Conservation (phyloP, 2,888 invertebrate species). For the Nipponacmea schrenckii region DNA sequence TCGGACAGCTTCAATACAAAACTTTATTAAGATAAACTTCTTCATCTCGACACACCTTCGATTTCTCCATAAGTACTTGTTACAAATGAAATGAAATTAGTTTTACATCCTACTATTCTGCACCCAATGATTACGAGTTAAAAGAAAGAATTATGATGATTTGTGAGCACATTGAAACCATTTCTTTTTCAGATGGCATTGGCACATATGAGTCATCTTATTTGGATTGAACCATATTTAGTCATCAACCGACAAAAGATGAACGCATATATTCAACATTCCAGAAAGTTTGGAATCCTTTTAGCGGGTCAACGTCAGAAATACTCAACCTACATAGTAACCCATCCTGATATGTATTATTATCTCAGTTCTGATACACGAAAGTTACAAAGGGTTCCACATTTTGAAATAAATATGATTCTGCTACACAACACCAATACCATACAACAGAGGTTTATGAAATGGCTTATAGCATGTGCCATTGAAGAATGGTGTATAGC, state of each 20-base stretch:
- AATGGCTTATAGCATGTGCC: constrained; percentile 62
- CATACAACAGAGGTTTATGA: constrained; percentile 52
- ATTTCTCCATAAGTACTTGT: no score
- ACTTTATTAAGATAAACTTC: no score
- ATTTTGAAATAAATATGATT: constrained; percentile 52
- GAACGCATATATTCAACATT: constrained; percentile 48
- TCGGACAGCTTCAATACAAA: no score
- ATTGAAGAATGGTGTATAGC: constrained; percentile 62
- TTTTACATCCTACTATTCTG: no score
- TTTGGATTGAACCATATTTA: constrained; percentile 58
- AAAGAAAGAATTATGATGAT: no score
- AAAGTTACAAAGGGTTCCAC: constrained; percentile 47
- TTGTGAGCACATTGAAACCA: no score
- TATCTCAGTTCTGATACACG: constrained; percentile 56
- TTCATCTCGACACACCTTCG: no score
- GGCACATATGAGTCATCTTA: constrained; percentile 58
- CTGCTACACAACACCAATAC: constrained; percentile 60
- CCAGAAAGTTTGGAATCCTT: constrained; percentile 51
- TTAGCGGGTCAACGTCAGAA: constrained; percentile 43
- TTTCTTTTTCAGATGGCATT: constrained; percentile 52
- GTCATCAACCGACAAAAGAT: constrained; percentile 39
- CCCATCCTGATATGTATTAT: constrained; percentile 59
- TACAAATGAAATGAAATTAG: no score
- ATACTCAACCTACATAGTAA: constrained; percentile 51
- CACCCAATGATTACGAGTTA: no score